These are phyloP conservation scores for Tragelaphus buxtoni DNA, from an alignment of 2,113 vertebrate genomes.

Conservation along the genomic window DNA sequence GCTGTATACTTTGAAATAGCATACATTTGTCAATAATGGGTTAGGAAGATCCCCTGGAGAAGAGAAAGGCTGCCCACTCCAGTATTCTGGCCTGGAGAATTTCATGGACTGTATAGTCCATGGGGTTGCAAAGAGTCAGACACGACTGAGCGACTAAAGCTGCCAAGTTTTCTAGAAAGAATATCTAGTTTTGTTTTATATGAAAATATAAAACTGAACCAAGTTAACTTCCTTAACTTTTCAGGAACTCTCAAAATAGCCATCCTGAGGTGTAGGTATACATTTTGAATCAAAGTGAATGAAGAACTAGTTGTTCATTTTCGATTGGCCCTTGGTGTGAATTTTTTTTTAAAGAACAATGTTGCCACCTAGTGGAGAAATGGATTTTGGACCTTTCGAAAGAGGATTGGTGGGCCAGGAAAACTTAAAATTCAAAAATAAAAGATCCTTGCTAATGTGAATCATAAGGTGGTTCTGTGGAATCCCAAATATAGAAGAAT, in stretches of 20 bases:
- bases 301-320: background rate
- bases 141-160: background rate
- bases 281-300: slow-evolving; percentile 13
- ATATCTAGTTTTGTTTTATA: slow-evolving; percentile 20
- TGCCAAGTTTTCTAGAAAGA: background rate
- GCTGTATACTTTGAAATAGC: background rate
- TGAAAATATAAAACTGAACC: background rate
- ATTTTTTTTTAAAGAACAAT: slow-evolving; percentile 20
- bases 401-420: background rate
- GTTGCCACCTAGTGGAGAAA: slow-evolving; percentile 50
- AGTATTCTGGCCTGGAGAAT: background rate
- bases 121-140: background rate
- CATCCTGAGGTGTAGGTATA: background rate
- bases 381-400: background rate
- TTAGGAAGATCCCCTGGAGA: background rate
- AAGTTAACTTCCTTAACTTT: slow-evolving; percentile 13
- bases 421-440: slow-evolving; percentile 39
- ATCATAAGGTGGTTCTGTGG: background rate
- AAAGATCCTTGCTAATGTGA: background rate
- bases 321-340: background rate
- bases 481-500: slow-evolving; percentile 14
- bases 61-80: background rate
- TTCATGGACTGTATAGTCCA: background rate
- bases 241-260: slow-evolving; percentile 10
- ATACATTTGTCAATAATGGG: background rate